Conservation (phyloP, 2,113 vertebrate genomes). For the Microcebus griseorufus region DNA sequence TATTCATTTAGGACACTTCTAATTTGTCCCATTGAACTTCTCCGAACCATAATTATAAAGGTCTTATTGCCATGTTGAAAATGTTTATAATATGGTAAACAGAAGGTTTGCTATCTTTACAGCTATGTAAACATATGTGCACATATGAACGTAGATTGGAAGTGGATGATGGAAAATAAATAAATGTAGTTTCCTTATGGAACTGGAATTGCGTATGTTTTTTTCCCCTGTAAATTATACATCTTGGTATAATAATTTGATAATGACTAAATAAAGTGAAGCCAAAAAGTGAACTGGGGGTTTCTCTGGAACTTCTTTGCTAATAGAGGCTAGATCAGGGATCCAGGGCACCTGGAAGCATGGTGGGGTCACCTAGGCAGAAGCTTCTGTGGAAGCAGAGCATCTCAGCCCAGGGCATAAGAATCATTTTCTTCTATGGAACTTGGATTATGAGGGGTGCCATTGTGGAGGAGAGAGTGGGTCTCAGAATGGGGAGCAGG, state of each 20-base stretch:
- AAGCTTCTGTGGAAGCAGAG: background rate
- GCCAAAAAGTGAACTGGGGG: background rate
- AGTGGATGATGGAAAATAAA: slow-evolving; percentile 4
- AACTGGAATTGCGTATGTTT: background rate
- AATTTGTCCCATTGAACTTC: background rate
- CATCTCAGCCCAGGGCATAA: background rate
- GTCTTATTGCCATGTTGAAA: slow-evolving; percentile 17
- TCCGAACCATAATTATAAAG: background rate
- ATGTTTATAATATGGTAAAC: background rate
- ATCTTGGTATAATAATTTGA: slow-evolving; percentile 22
- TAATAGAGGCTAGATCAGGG: background rate
- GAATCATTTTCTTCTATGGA: background rate
- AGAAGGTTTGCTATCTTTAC: background rate
- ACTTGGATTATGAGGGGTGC: background rate
- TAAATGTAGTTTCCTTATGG: background rate
- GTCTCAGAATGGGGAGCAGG: background rate
- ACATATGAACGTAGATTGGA: background rate
- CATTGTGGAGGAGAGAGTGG: background rate
- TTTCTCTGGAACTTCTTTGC: background rate
- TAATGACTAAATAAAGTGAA: background rate
- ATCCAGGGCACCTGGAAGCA: background rate
- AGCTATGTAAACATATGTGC: background rate
- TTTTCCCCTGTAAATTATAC: background rate
- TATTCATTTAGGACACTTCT: background rate
- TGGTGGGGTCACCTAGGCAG: background rate